A percentile compares a stretch with the other conserved stretches of the same genome.
These are phyloP conservation scores for Pteronura brasiliensis DNA, from an alignment of 2,113 vertebrate genomes.

Conservation along the genomic window DNA sequence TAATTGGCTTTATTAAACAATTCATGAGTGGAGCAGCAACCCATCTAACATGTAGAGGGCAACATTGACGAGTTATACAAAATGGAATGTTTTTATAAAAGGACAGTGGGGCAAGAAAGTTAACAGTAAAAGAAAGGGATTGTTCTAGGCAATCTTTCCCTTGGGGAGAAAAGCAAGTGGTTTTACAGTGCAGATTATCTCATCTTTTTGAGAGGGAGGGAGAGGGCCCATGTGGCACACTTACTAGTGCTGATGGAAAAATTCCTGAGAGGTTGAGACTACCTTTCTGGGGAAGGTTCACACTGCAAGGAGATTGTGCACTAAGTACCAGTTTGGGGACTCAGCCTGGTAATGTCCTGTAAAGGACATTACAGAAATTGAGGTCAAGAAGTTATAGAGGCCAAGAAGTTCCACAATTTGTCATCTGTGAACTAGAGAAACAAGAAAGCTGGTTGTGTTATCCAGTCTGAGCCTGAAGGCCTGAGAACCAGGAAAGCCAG, in stretches of 20 bases:
- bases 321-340: background rate
- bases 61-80: background rate
- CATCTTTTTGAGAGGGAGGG: background rate
- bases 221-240: background rate
- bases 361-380: background rate
- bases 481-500: background rate
- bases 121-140: background rate
- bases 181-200: background rate
- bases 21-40: background rate
- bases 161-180: background rate
- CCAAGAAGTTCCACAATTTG: background rate
- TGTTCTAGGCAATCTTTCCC: background rate
- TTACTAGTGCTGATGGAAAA: background rate
- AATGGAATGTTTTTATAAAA: background rate
- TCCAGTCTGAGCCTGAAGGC: background rate
- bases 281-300: background rate
- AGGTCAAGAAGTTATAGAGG: background rate
- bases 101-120: background rate
- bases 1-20: background rate
- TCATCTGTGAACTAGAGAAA: background rate
- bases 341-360: background rate
- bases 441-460: background rate
- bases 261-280: background rate
- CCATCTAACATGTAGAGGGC: background rate
- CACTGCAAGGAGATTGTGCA: background rate